Base-by-base conservation (phyloP, 2,888 invertebrate species). In the Amphipoea lucens region DNA sequence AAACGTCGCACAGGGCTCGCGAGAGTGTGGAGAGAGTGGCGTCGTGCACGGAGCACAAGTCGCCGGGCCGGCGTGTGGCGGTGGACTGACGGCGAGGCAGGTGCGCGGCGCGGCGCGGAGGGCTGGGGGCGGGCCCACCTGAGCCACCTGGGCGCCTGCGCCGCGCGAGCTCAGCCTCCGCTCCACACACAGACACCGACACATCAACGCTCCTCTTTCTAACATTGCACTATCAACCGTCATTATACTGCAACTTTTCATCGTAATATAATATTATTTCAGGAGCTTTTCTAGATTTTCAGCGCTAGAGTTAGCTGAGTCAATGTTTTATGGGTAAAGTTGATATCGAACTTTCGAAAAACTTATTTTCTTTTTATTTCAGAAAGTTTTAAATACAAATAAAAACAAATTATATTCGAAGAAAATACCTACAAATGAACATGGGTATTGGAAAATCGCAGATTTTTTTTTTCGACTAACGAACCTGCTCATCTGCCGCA, bases 101-200 rank as follows among this genome's bases (percentile, higher is more conserved):
- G 95, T 95, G 96, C 95, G 96, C 94, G 95, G 95, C 93, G 94
- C 78, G 89, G 93, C 93, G 95, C 93, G 95, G 95, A 90, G 94
- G 92, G 93, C 93, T 94, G 96, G 96, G 95, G 96, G 96, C 96
- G 96, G 96, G 95, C 95, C 95, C 95, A 96, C 96, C 96, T 96
- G 96, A 92, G 93, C 92, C 96, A 97, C 97, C 97, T 96, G 96
- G 95, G 97, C 97, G 97, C 97, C 93, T 95, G 97, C 97, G 97
- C 94, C 94, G 92, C 94, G 93, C 85, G 90, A 90, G 81, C 87
- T 85, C 87, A 85, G 83, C 90, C 92, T 93, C 91, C 91, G 90
- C 89, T 82, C 67, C 79, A 80, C 89, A 85, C 87, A 87, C 84
- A 83, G 72, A 83, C 87, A 85, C 80, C 79, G 74, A 81, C 88